Base-by-base conservation (phyloP, 2,797 vertebrate genomes). In the Euphonia xanthogaster region DNA sequence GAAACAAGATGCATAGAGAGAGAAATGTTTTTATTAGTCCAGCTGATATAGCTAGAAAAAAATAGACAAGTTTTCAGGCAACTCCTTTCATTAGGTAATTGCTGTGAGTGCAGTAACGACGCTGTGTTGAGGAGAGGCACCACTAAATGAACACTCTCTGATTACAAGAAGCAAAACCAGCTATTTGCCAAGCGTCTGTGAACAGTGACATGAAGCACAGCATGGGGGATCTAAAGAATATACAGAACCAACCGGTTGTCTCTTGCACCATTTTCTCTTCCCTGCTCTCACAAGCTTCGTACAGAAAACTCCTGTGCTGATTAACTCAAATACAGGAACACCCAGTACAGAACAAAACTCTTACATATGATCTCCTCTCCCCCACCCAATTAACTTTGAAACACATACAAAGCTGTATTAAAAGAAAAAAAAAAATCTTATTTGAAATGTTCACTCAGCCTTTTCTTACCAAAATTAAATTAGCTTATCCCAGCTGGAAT, bases 141-240 rank as follows among this genome's bases (percentile, higher is more conserved):
- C 73, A 66, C 79, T 86, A 90, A 93, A 91, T 70, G 86, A 96
- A 90, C 87, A 54, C 33, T 33, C 91, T 87, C 63, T 88, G 82
- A 92, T 83, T 83, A 86, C 85, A 91, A 72, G 87, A 72, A 73
- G 79, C 91, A 88, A 79, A 71, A 94, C 71, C 81, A 83, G 86
- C 91, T 80, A 70, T 89, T 92, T 80, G 53, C 84, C 57, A 89
- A 91, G 88, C 33, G 0, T 42, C 84, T 92, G 57, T 81, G 72
- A 86, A 78, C 66, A 75, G 70, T 40, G 86, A 77, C 86, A 42
- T 4, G 2, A 80, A 91, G 62, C 78, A 91, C 70, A 72, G 94
- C 71, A 60, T 88, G 84, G 40, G 55, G 58, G 19, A 81, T 75
- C 44, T 78, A 37, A 92, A 76, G 74, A 78, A 91, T 33, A 78